Conservation (phyloP, 1,140 invertebrate genomes). For the Stratiolaelaps scimitus region DNA sequence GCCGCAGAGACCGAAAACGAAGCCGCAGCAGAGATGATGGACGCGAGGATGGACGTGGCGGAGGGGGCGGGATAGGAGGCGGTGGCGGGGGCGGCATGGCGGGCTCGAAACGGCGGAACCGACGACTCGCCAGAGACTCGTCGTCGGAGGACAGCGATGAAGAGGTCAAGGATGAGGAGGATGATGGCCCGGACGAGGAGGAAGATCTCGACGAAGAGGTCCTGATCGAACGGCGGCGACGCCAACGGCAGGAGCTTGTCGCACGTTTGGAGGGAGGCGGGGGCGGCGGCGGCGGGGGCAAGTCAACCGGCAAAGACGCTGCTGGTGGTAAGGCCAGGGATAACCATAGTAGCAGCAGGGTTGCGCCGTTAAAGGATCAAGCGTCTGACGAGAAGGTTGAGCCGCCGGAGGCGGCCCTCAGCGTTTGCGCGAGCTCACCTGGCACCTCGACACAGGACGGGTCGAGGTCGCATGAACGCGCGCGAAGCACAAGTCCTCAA, state of each 20-base stretch:
- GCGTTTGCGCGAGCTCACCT: constrained; percentile 8
- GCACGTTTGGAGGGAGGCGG: constrained; percentile 42
- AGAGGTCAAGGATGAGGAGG: constrained; percentile 37
- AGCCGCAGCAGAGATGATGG: constrained; percentile 20
- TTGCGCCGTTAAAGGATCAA: constrained; percentile 26
- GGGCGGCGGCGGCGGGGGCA: not conserved
- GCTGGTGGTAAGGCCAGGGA: constrained; percentile 19
- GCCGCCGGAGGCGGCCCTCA: constrained; percentile 13
- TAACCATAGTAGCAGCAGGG: not conserved
- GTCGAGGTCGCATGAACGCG: not conserved
- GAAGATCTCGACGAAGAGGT: constrained; percentile 89
- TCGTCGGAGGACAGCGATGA: constrained; percentile 30
- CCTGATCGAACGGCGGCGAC: constrained; percentile 76
- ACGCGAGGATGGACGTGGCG: not conserved
- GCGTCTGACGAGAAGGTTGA: not conserved
- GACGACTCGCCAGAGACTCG: constrained; percentile 14
- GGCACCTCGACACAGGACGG: constrained; percentile 19
- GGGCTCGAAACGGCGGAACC: constrained; percentile 5
- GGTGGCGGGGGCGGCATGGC: not conserved
- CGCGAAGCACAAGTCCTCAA: constrained; percentile 11
- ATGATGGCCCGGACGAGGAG: constrained; percentile 60
- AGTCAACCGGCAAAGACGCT: constrained; percentile 1
- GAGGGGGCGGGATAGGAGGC: not conserved
- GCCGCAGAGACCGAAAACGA: not conserved
- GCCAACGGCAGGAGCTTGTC: constrained; percentile 73